Evolutionary conservation across 2,888 invertebrate species (phyloP).

Genomic region (Pelosia muscerda): DNA sequence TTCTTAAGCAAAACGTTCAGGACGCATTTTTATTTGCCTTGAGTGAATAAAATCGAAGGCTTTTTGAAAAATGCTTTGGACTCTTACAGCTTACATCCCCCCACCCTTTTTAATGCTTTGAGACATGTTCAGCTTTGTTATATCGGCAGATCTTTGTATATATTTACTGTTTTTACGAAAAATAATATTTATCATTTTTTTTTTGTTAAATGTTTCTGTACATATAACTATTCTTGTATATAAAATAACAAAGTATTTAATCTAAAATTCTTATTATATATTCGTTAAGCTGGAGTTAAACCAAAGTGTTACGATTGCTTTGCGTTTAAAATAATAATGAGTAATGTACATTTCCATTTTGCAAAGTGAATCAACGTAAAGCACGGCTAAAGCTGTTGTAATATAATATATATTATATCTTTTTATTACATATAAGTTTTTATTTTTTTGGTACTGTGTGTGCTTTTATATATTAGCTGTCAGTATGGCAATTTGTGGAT

Average conservation of each 20-base stretch:
- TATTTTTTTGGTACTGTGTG: slow-evolving; percentile 57
- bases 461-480: slow-evolving; percentile 47
- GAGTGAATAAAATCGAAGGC: slow-evolving; percentile 67
- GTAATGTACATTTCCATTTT: slow-evolving; percentile 70
- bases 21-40: slow-evolving; percentile 82
- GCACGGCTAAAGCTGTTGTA: slow-evolving; percentile 79
- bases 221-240: slow-evolving; percentile 41
- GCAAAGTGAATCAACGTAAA: slow-evolving; percentile 77
- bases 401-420: slow-evolving; percentile 55
- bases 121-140: slow-evolving; percentile 73
- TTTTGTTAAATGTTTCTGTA: slow-evolving; percentile 51
- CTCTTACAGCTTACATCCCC: slow-evolving; percentile 29
- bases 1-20: slow-evolving; percentile 53
- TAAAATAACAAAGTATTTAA: slow-evolving; percentile 45
- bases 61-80: slow-evolving; percentile 79
- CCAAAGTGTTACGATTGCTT: slow-evolving; percentile 88
- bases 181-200: slow-evolving; percentile 52
- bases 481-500: slow-evolving; percentile 31
- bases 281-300: slow-evolving; percentile 89
- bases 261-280: slow-evolving; percentile 61
- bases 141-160: slow-evolving; percentile 85
- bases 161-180: slow-evolving; percentile 72
- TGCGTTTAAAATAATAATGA: slow-evolving; percentile 61
- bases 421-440: slow-evolving; percentile 56
- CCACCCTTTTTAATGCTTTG: slow-evolving; percentile 53